phyloP scores from a whole-genome alignment of 1,140 invertebrate species.

The Lutraria rhynchaena region DNA sequence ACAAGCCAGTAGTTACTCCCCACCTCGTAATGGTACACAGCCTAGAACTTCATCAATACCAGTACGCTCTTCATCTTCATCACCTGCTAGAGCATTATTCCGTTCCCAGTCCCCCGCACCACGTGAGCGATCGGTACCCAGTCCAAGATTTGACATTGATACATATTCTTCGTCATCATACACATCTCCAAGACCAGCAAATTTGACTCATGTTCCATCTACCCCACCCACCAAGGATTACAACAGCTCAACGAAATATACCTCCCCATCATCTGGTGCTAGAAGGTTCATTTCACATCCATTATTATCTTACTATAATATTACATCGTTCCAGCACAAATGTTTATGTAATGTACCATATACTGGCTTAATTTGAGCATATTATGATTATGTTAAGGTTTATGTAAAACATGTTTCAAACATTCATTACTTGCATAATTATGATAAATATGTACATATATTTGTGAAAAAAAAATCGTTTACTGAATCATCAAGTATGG shows the following conservation, averaged over 20 bases:
- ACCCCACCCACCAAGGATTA: constrained; percentile 69
- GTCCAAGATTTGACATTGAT: constrained; percentile 38
- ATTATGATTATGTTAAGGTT: too few species aligned
- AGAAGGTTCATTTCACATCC: too few species aligned
- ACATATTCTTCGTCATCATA: constrained; percentile 33
- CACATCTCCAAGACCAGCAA: constrained; percentile 5
- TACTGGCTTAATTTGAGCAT: too few species aligned
- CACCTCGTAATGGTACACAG: constrained; percentile 40
- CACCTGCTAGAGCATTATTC: neutral
- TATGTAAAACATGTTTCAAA: too few species aligned
- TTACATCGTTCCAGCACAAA: too few species aligned
- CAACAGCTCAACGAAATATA: constrained; percentile 49
- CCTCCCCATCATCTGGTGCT: constrained; percentile 68
- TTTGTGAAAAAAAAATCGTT: too few species aligned
- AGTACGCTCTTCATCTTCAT: constrained; percentile 16
- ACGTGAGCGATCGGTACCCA: constrained; percentile 10
- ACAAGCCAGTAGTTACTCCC: constrained; percentile 60
- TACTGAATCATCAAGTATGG: too few species aligned
- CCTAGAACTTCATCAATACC: constrained; percentile 10
- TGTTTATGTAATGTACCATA: too few species aligned
- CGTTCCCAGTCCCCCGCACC: constrained; percentile 6
- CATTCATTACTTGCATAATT: too few species aligned
- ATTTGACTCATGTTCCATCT: constrained; percentile 27
- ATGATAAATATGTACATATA: too few species aligned
- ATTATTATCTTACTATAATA: too few species aligned